These are phyloP conservation scores for Timema cristinae DNA, from an alignment of 2,888 invertebrate genomes.

Conservation along the genomic window DNA sequence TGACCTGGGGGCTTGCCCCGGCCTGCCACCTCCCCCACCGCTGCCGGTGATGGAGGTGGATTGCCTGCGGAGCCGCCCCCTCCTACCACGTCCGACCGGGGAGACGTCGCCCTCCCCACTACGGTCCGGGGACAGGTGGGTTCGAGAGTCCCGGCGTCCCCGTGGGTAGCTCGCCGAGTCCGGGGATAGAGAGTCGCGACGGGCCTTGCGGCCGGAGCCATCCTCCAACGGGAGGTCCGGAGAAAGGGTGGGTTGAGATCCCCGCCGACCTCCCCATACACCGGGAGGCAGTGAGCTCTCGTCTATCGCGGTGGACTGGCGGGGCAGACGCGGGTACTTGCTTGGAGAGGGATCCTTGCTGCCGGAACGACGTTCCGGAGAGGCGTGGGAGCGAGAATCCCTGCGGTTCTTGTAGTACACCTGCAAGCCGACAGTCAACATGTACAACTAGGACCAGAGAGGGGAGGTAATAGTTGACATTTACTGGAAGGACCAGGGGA, in stretches of 20 bases:
- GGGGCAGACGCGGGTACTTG: conserved; percentile 65
- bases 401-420: conserved; percentile 41
- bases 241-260: conserved; percentile 77
- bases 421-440: conserved; percentile 30
- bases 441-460: background rate
- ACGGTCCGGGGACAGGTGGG: conserved; percentile 70
- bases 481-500: no score
- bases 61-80: conserved; percentile 52
- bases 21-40: conserved; percentile 49
- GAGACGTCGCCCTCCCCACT: conserved; percentile 70
- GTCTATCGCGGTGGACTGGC: conserved; percentile 87
- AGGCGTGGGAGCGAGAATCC: conserved; percentile 40
- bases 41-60: conserved; percentile 78
- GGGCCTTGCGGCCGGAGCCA: conserved; percentile 64
- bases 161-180: conserved; percentile 68
- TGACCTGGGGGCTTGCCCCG: conserved; percentile 44
- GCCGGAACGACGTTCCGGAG: conserved; percentile 41
- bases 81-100: conserved; percentile 65
- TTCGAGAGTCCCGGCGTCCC: conserved; percentile 60
- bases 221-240: conserved; percentile 62
- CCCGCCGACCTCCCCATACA: conserved; percentile 59
- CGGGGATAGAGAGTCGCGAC: conserved; percentile 84
- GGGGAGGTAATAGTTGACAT: no score
- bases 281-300: conserved; percentile 73
- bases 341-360: conserved; percentile 37